phyloP scores from a whole-genome alignment of 2,113 vertebrate genomes.

The Ivindomyrus marchei region DNA sequence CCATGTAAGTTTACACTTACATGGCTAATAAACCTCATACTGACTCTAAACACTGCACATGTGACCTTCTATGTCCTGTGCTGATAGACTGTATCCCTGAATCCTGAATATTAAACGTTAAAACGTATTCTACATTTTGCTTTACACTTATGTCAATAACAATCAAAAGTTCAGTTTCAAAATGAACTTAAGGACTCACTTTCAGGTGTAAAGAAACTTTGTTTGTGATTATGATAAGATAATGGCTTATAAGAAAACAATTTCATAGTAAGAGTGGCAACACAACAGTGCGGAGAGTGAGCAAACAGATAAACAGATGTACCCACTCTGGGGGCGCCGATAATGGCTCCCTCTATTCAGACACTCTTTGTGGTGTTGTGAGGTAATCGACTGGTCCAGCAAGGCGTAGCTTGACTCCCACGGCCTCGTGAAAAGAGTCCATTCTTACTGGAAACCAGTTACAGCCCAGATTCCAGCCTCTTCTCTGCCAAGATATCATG shows the following conservation, averaged over 20 bases:
- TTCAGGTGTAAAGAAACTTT: background rate
- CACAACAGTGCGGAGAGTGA: background rate
- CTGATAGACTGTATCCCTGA: background rate
- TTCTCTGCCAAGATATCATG: conserved; percentile 23
- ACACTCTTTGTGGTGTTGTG: conserved; percentile 64
- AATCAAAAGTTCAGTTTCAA: background rate
- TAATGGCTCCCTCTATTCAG: conserved; percentile 66
- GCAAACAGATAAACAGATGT: conserved; percentile 36
- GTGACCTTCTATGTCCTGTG: background rate
- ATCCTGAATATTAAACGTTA: background rate
- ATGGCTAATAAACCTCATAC: background rate
- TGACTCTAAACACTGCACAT: background rate
- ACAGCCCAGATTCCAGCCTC: conserved; percentile 38
- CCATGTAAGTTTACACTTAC: background rate
- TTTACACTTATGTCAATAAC: background rate
- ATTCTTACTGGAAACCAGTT: conserved; percentile 61
- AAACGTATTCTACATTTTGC: background rate
- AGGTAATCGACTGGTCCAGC: conserved; percentile 63
- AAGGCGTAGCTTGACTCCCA: conserved; percentile 65
- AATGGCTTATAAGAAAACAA: background rate
- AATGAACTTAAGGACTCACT: background rate
- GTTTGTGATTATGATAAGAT: background rate
- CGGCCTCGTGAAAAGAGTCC: conserved; percentile 59
- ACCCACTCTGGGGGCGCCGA: conserved; percentile 56
- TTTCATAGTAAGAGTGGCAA: background rate